A percentile compares a stretch with the other conserved stretches of the same genome.
Conservation (phyloP, 1,140 invertebrate species). For the Eriosoma lanigerum region DNA sequence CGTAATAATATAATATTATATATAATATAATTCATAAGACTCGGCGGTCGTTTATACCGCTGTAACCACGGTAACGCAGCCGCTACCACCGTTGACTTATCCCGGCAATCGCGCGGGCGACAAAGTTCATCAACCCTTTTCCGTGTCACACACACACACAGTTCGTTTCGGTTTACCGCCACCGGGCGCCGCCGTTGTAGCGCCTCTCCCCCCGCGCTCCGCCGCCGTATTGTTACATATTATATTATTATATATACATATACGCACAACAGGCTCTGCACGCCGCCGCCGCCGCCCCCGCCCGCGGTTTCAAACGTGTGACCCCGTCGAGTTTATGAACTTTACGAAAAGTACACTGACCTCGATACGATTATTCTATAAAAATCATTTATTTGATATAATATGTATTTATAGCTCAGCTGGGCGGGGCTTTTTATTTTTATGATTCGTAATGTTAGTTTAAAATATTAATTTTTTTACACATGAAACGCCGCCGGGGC, state of each 20-base stretch:
- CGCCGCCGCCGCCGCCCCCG: neutral
- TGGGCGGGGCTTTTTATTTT: neutral
- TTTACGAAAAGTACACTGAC: conserved; percentile 48
- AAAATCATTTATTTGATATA: neutral
- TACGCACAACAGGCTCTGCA: conserved; percentile 17
- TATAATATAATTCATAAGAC: too few species aligned
- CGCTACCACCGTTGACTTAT: neutral
- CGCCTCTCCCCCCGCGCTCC: neutral
- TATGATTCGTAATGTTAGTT: neutral
- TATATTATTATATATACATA: too few species aligned
- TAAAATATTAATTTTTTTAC: neutral
- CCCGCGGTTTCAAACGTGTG: neutral
- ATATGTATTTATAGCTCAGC: neutral
- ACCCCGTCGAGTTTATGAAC: neutral
- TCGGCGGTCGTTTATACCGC: neutral
- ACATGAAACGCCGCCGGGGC: neutral
- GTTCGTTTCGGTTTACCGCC: conserved; percentile 32
- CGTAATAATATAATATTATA: too few species aligned
- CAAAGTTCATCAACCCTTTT: conserved; percentile 50
- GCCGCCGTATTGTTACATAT: neutral
- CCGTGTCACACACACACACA: conserved; percentile 21
- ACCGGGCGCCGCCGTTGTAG: conserved; percentile 15
- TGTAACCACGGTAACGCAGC: conserved; percentile 39
- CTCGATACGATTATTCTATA: conserved; percentile 21
- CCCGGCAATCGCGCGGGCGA: neutral